A percentile compares a stretch with the other conserved stretches of the same genome.
Evolutionary conservation across 2,797 vertebrate genomes (phyloP).

Genomic region (Pelodytes ibericus): DNA sequence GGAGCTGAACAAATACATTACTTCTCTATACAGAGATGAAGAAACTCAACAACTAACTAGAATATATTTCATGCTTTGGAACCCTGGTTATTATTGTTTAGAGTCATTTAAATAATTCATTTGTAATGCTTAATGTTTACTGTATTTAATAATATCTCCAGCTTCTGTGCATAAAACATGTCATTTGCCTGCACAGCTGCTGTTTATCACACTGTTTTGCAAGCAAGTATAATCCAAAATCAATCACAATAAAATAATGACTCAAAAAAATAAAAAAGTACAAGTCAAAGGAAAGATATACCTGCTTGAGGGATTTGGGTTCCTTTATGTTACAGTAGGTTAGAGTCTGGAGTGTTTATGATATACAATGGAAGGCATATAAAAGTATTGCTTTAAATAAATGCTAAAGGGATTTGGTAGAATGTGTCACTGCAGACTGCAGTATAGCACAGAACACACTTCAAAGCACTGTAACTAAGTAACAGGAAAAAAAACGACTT

Average conservation of each 20-base stretch:
- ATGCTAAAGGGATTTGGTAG: constrained; percentile 51
- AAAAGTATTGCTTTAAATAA: constrained; percentile 47
- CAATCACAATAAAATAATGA: constrained; percentile 22
- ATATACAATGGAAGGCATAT: constrained; percentile 34
- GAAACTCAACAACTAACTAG: not conserved
- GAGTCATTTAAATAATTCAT: constrained; percentile 37
- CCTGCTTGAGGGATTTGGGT: not conserved
- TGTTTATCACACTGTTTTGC: constrained; percentile 29
- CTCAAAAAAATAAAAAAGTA: not conserved
- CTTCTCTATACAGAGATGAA: not conserved
- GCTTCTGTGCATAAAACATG: constrained; percentile 6
- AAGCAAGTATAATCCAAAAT: constrained; percentile 39
- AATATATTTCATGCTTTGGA: constrained; percentile 23
- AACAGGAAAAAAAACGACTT: constrained; percentile 31
- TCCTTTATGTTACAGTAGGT: constrained; percentile 6
- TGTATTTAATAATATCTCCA: constrained; percentile 24
- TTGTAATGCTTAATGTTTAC: constrained; percentile 34
- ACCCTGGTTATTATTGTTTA: constrained; percentile 7
- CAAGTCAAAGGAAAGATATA: constrained; percentile 16
- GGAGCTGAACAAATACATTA: constrained; percentile 19
- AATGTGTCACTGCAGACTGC: constrained; percentile 28
- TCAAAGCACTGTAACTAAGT: constrained; percentile 53
- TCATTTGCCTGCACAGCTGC: constrained; percentile 28
- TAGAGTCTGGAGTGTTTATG: constrained; percentile 37
- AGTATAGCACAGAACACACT: constrained; percentile 32